phyloP scores from a whole-genome alignment of 92 coral and sea anemone genomes.

The Phenganax subtilis region DNA sequence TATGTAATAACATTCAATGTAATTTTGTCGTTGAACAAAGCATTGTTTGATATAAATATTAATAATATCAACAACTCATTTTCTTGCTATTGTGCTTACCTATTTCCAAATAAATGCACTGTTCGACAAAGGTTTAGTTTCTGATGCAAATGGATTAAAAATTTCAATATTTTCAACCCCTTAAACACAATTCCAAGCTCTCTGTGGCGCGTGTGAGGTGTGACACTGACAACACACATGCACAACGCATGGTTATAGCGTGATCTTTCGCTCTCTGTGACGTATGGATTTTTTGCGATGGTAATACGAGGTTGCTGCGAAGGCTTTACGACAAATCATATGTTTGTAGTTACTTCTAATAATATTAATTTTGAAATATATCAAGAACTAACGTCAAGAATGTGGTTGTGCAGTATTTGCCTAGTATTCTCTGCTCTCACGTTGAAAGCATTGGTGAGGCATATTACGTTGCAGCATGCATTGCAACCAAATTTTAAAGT shows the following conservation, averaged over 20 bases:
- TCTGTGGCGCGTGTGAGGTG: not conserved
- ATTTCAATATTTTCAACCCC: not conserved
- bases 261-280: no score
- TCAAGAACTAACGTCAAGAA: not conserved
- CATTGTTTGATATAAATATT: not conserved
- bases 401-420: slow-evolving; percentile 10
- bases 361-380: no score
- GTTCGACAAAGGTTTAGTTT: slow-evolving; percentile 9
- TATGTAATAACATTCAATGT: not conserved
- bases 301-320: not conserved
- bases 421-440: not conserved
- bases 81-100: slow-evolving; percentile 13
- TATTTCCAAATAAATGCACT: not conserved
- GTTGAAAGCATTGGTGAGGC: slow-evolving; percentile 12
- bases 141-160: slow-evolving; percentile 22
- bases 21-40: not conserved
- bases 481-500: slow-evolving; percentile 8
- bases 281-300: not conserved
- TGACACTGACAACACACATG: not conserved
- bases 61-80: slow-evolving; percentile 12
- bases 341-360: not conserved
- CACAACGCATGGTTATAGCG: not conserved
- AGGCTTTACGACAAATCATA: slow-evolving; percentile 14
- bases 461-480: slow-evolving; percentile 9
- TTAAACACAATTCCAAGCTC: slow-evolving; percentile 1